Evolutionary conservation across 2,888 invertebrate genomes (phyloP), one percentile per base, ranked within the genome.

Genomic region (Chironomus tentans): DNA sequence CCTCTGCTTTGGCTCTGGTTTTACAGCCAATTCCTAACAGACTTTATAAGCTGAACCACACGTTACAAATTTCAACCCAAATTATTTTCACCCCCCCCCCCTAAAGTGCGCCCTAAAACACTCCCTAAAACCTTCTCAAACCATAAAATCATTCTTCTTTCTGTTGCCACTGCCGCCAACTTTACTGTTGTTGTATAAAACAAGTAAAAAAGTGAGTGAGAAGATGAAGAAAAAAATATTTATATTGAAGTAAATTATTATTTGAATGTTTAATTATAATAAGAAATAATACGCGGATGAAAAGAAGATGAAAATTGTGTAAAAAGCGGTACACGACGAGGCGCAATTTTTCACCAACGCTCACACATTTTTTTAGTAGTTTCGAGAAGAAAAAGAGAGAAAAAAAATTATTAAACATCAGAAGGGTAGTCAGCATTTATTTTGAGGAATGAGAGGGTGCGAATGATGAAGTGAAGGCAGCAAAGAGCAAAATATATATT

Each of bases 221-320:
- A 56, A 3, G 24, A 70, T 72, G 6, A 24, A 38, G 15, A 2
- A 38, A 21, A 65, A 73, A 62, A 15, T 47, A 72, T 10, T 18
- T 56, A 18, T 56, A 56, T 56, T 56, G 56, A 56, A 73, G 73
- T 62, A 73, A 73, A 73, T 73, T 73, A 73, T 73, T 73, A 73
- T 38, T 73, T 56, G 56, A 73, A 62, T 73, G 62, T 73, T 73
- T 73, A 73, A 73, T 73, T 73, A 65, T 65, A 73, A 73, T 73
- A 56, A 56, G 56, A 56, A 56, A 56, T 56, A 56, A 56, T 56
- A 56, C 56, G 56, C 56, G 56, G 56, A 56, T 56, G 56, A 56
- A 56, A 56, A 56, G 56, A n/a, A n/a, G 56, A 56, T 56, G 56
- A 56, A 56, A 56, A 56, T 56, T 38, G 38, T 38, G 10, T 38